Percentiles rank a stretch among this genome's conserved stretches.
Evolutionary conservation across 2,888 invertebrate genomes (phyloP).

Genomic region (Tinea trinotella): DNA sequence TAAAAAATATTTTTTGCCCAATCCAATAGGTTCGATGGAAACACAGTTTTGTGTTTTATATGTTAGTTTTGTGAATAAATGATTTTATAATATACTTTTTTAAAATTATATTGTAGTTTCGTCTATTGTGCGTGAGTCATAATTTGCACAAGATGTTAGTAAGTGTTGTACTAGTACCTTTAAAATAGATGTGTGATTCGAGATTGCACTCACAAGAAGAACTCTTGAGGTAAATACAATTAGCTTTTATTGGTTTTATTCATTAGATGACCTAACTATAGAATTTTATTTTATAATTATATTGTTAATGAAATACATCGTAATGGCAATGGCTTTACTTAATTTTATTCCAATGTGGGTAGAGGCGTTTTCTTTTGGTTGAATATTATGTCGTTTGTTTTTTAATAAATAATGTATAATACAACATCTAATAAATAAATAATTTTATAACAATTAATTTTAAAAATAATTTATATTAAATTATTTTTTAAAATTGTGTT

Average conservation of each 20-base stretch:
- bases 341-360: too few relatives aligned
- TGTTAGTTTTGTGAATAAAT: background rate
- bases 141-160: constrained; percentile 6
- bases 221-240: background rate
- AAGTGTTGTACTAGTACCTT: background rate
- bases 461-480: too few relatives aligned
- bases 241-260: background rate
- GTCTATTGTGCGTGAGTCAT: background rate
- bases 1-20: background rate
- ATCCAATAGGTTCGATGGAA: background rate
- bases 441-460: too few relatives aligned
- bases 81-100: background rate
- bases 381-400: too few relatives aligned
- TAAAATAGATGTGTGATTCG: background rate
- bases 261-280: background rate
- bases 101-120: background rate
- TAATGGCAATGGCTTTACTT: too few relatives aligned
- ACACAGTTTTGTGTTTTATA: background rate
- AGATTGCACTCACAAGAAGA: background rate
- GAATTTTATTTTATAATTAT: too few relatives aligned
- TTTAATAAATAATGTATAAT: too few relatives aligned
- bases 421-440: too few relatives aligned
- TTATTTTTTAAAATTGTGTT: too few relatives aligned
- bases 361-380: too few relatives aligned
- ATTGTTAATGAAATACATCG: too few relatives aligned